phyloP scores from a whole-genome alignment of 2,888 invertebrate species.

The Conomelus anceps region DNA sequence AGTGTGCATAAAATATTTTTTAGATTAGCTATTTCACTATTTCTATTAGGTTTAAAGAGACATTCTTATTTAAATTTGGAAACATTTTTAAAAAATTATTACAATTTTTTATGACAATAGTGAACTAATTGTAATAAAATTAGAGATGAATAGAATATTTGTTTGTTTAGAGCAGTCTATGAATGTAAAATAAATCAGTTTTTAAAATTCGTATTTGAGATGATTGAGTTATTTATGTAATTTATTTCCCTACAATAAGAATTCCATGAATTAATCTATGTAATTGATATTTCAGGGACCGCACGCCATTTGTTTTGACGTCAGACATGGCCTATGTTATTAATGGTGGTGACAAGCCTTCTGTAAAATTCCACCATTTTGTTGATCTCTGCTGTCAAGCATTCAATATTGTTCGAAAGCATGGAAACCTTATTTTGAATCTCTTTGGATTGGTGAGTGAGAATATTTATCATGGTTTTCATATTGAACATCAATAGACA shows the following conservation, averaged over 20 bases:
- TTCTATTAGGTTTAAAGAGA: no score
- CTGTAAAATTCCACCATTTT: conserved; percentile 91
- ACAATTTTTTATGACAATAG: no score
- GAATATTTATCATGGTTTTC: conserved; percentile 2
- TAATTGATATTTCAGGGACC: conserved; percentile 61
- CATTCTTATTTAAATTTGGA: no score
- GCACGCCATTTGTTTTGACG: conserved; percentile 95
- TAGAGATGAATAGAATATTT: no score
- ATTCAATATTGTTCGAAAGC: conserved; percentile 88
- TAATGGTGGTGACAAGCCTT: conserved; percentile 89
- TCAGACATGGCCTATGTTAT: conserved; percentile 99
- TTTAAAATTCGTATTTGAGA: not conserved
- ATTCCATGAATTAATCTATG: not conserved
- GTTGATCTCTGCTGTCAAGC: conserved; percentile 98
- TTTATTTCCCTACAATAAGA: not conserved
- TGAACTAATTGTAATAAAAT: no score
- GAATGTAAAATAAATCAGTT: not conserved
- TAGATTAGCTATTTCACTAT: no score
- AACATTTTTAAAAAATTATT: no score
- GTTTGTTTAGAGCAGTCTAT: no score
- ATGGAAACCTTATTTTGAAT: conserved; percentile 83
- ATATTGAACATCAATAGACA: no score
- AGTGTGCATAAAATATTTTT: no score
- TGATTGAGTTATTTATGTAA: no score
- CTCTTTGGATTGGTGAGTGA: conserved; percentile 76